Evolutionary conservation across 2,113 vertebrate genomes (phyloP), one percentile per base, ranked within the genome.

Genomic region (Poicephalus meyeri): DNA sequence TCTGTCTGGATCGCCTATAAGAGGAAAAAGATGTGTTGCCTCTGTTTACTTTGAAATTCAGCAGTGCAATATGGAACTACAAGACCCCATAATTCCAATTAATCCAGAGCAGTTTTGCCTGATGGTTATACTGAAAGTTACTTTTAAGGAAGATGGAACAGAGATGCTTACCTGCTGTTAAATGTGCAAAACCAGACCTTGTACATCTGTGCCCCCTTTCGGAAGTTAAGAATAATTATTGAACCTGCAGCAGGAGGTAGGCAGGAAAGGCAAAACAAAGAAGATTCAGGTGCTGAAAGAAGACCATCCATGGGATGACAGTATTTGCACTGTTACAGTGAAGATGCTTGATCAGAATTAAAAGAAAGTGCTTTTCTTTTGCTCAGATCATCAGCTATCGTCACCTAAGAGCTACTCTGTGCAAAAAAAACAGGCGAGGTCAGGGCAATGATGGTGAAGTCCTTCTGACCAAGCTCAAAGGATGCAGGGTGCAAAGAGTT

Each of bases 121-220:
- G 2, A 11, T 4, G 7, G 18, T 42, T 53, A 17, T 23, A 95
- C 82, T 46, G 50, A 77, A 94, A 94, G 81, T 21, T 91, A 44
- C 86, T 89, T 88, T 88, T 86, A 88, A 77, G 52, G 52, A 63
- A 49, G 78, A 77, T 65, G 90, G 91, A 95, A 92, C 44, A 83
- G 77, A 86, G 74, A 81, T 91, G 61, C 72, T 91, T 93, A 88
- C n/a, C 95, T 91, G 46, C 86, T 93, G 39, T 66, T 69, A 86
- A 79, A 91, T 18, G 86, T 92, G 86, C 71, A 76, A 89, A 95
- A 90, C 71, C 80, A 89, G 73, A 81, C 47, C 21, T 80, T 16
- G 14, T 15, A 46, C 50, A 80, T 31, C 26, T 12, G 95, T 81
- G 93, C 80, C 88, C 69, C 81, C 84, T 96, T 47, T 77, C 50